These are phyloP conservation scores for Blera fallax DNA, from an alignment of 2,888 invertebrate genomes.

Conservation along the genomic window DNA sequence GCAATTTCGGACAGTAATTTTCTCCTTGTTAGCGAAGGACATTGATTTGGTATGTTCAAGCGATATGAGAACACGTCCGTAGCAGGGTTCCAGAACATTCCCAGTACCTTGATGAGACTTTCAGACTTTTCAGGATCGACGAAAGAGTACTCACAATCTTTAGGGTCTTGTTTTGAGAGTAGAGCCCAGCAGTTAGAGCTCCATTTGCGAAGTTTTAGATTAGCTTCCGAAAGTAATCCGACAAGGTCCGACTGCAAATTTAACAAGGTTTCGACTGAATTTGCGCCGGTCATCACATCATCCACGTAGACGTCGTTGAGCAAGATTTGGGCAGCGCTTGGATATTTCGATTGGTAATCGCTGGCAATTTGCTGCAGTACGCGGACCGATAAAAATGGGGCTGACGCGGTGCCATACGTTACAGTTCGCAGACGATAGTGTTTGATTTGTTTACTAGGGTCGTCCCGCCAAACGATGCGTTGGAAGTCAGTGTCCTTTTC, in stretches of 20 bases:
- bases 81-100: constrained; percentile 1
- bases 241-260: not conserved
- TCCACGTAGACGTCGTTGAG: constrained; percentile 69
- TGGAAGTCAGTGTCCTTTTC: constrained; percentile 3
- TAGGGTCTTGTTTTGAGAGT: not conserved
- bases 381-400: constrained; percentile 23
- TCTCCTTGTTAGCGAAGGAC: not conserved
- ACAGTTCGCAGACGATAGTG: constrained; percentile 21
- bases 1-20: not conserved
- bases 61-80: not conserved
- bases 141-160: not conserved
- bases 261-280: not conserved
- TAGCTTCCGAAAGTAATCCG: not conserved
- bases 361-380: not conserved
- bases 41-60: too few relatives aligned
- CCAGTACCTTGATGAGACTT: not conserved
- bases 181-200: constrained; percentile 3
- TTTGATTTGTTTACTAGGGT: constrained; percentile 7
- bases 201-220: constrained; percentile 15
- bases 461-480: constrained; percentile 52
- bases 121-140: not conserved
- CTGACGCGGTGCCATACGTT: constrained; percentile 39
- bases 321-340: not conserved
- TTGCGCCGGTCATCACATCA: constrained; percentile 52
- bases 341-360: constrained; percentile 24